These are phyloP conservation scores for Brenthis ino DNA, from an alignment of 2,888 invertebrate genomes.

Conservation along the genomic window DNA sequence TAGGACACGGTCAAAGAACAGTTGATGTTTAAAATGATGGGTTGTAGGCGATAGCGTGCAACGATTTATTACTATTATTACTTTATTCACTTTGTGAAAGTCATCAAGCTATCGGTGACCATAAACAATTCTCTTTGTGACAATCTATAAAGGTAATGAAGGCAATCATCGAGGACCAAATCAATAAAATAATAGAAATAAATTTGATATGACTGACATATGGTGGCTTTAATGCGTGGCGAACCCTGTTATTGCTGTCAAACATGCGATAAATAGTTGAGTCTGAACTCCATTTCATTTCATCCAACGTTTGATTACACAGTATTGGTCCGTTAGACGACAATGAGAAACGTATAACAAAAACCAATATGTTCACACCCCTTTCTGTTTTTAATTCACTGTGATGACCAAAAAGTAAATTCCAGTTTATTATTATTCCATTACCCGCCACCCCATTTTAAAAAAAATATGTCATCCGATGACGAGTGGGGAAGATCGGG, in stretches of 20 bases:
- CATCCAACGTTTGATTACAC: constrained; percentile 78
- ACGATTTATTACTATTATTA: constrained; percentile 76
- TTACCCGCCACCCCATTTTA: constrained; percentile 78
- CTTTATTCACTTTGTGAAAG: constrained; percentile 75
- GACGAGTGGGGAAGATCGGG: constrained; percentile 69
- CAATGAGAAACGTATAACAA: constrained; percentile 75
- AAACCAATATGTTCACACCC: constrained; percentile 80
- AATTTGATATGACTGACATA: constrained; percentile 83
- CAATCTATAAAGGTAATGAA: constrained; percentile 81
- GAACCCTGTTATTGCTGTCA: constrained; percentile 82
- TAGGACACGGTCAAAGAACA: constrained; percentile 31
- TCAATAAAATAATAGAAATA: constrained; percentile 82
- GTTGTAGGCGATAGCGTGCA: constrained; percentile 56
- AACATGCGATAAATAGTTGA: constrained; percentile 81
- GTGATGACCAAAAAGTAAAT: constrained; percentile 81
- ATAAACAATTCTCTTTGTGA: constrained; percentile 80
- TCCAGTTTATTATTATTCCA: constrained; percentile 83
- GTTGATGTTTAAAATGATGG: constrained; percentile 44
- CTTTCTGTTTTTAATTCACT: constrained; percentile 76
- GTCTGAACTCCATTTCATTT: constrained; percentile 72
- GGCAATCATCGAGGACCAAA: constrained; percentile 74
- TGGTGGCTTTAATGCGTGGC: constrained; percentile 76
- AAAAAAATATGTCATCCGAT: constrained; percentile 80
- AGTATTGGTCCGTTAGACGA: constrained; percentile 75
- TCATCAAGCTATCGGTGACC: constrained; percentile 74